Percentiles rank a stretch among this genome's conserved stretches.
Conservation (phyloP, 1,140 invertebrate species). For the Bacillus rossius region DNA sequence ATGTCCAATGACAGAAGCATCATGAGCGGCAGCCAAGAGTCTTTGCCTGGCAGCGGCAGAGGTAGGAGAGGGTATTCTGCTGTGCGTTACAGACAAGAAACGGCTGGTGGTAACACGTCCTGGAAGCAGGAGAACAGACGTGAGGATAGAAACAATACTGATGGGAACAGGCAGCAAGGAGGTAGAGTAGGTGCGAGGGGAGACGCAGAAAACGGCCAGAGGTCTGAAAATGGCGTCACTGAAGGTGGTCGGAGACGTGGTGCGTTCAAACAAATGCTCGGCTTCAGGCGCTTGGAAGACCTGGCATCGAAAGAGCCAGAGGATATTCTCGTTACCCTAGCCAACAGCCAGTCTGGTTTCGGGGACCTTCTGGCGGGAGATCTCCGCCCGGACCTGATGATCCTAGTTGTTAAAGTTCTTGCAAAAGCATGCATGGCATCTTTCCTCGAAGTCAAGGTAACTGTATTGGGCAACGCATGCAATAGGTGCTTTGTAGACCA, state of each 20-base stretch:
- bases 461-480: conserved; percentile 37
- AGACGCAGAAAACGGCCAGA: too few relatives aligned
- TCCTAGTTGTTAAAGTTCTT: conserved; percentile 30
- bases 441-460: conserved; percentile 37
- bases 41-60: too few relatives aligned
- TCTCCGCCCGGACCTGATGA: conserved; percentile 19
- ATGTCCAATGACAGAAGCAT: too few relatives aligned
- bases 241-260: neutral
- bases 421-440: conserved; percentile 35
- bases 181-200: too few relatives aligned
- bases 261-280: conserved; percentile 2
- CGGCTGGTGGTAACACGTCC: too few relatives aligned
- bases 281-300: conserved; percentile 22
- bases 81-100: too few relatives aligned
- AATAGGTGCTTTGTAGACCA: conserved; percentile 37
- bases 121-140: too few relatives aligned
- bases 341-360: conserved; percentile 8
- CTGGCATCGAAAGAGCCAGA: conserved; percentile 13
- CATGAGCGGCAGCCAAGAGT: too few relatives aligned
- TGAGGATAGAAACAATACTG: too few relatives aligned
- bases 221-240: too few relatives aligned
- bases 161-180: too few relatives aligned
- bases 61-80: too few relatives aligned
- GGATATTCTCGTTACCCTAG: conserved; percentile 12
- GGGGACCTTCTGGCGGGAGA: conserved; percentile 12